A percentile compares a stretch with the other conserved stretches of the same genome.
phyloP scores from a whole-genome alignment of 2,797 vertebrate genomes.

The Chrysocyon brachyurus region DNA sequence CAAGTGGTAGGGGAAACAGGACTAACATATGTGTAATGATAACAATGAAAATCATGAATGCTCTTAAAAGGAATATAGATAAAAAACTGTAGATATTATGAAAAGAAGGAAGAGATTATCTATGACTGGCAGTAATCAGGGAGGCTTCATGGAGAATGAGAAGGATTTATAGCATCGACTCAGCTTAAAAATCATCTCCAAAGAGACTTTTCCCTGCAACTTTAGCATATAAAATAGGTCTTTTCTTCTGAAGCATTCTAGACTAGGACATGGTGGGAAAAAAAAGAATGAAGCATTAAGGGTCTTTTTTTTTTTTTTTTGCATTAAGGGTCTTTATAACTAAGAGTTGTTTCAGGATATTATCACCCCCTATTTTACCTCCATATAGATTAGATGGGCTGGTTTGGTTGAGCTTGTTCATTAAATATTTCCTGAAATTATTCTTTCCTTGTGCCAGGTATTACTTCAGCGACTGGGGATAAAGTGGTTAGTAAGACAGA shows the following conservation, averaged over 20 bases:
- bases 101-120: slow-evolving; percentile 14
- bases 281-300: neutral
- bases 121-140: neutral
- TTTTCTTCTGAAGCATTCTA: slow-evolving; percentile 12
- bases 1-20: neutral
- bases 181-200: neutral
- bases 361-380: neutral
- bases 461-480: neutral
- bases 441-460: neutral
- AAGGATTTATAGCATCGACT: neutral
- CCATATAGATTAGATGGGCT: neutral
- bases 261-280: neutral
- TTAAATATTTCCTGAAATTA: neutral
- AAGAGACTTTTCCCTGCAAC: neutral
- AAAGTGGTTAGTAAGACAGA: neutral
- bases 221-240: neutral
- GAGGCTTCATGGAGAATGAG: neutral
- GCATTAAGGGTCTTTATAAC: neutral
- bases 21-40: neutral
- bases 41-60: neutral
- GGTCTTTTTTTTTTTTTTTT: neutral
- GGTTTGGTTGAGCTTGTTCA: neutral
- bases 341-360: neutral
- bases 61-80: neutral
- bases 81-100: neutral